phyloP scores from a whole-genome alignment of 2,888 invertebrate species.

The Folsomia manolachei region DNA sequence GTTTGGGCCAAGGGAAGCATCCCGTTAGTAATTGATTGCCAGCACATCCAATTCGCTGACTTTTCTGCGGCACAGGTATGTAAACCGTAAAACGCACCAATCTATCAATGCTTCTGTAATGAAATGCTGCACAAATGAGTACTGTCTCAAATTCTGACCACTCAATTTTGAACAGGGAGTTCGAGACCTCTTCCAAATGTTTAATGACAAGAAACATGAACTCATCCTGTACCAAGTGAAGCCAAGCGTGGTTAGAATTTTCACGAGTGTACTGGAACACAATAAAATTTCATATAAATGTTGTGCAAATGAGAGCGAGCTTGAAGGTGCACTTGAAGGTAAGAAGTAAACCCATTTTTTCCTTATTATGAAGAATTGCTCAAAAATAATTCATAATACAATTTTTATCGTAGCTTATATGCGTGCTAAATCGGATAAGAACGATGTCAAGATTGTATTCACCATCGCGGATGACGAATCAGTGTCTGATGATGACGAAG shows the following conservation, averaged over 20 bases:
- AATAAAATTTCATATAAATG: conserved; percentile 60
- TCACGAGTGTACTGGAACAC: conserved; percentile 44
- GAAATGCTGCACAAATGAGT: neutral
- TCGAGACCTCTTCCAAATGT: conserved; percentile 45
- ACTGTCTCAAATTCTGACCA: no score
- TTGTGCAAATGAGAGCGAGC: conserved; percentile 62
- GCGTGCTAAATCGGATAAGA: conserved; percentile 36
- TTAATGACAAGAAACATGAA: conserved; percentile 44
- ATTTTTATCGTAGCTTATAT: conserved; percentile 24
- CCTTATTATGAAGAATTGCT: no score
- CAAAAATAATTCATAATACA: no score
- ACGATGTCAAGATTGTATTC: conserved; percentile 46
- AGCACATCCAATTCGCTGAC: conserved; percentile 83
- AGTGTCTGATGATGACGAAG: neutral
- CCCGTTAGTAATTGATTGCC: conserved; percentile 82
- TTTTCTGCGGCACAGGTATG: conserved; percentile 76
- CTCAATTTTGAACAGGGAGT: conserved; percentile 43
- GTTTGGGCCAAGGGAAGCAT: conserved; percentile 63
- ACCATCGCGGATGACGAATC: conserved; percentile 43
- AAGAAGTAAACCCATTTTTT: no score
- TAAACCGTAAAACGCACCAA: conserved; percentile 6
- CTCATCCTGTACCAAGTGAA: conserved; percentile 48
- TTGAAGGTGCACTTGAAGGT: conserved; percentile 66
- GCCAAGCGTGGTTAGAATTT: conserved; percentile 44
- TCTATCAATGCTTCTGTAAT: neutral